Evolutionary conservation across 2,797 vertebrate genomes (phyloP), one percentile per base, ranked within the genome.

Genomic region (Leptoclinus maculatus): DNA sequence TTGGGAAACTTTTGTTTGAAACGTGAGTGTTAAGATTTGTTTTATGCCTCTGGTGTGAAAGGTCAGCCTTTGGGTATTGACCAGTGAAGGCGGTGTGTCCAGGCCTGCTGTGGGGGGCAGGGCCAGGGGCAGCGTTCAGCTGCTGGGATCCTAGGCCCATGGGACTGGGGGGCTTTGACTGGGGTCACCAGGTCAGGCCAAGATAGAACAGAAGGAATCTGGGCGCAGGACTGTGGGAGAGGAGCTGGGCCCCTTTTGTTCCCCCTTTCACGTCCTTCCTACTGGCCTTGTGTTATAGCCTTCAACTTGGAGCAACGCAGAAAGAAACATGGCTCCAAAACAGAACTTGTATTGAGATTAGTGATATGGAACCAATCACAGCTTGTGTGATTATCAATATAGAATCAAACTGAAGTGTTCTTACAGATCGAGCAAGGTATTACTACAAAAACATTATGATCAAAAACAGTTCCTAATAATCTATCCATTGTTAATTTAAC

Each of bases 181-280:
- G 74, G 86, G 93, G 93, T 93, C 90, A 88, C 39, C 56, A 43
- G 94, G 92, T 93, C 93, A 92, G 84, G 90, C 90, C 82, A 90
- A 91, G 93, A 93, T 91, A 92, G 92, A 95, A 92, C 92, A 95
- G 90, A 91, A 93, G 84, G 92, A 95, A 92, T 94, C 94, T 87
- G 89, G 89, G 90, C 17, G 74, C 86, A 83, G 85, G 88, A 92
- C 87, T 87, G 82, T 84, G 85, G 87, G 89, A 87, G 66, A 83
- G 66, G 68, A 90, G 88, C 84, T 53, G 87, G 88, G 81, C 88
- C 90, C 78, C 91, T 89, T 94, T 91, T 91, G 87, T 94, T 91
- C 75, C 81, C 79, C 71, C 77, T 83, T 88, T 83, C 74, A 77
- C 19, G 58, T 60, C 88, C 70, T 83, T 82, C 68, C 71, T 57